Base-by-base conservation (phyloP, 2,888 invertebrate species). In the Phlogophora meticulosa region DNA sequence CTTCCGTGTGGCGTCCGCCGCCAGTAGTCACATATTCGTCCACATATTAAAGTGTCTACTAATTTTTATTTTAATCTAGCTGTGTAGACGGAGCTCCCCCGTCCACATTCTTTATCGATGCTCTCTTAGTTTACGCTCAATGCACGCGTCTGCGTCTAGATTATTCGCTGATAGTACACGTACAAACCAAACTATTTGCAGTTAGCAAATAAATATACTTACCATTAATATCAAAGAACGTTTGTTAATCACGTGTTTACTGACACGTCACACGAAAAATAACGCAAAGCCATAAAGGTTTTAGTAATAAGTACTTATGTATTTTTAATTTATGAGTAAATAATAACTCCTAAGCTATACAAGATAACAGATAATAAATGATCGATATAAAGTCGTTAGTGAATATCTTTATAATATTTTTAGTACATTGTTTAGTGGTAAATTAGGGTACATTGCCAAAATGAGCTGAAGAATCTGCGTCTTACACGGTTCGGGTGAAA, bases 371-470 rank as follows among this genome's bases (percentile, higher is more conserved):
- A 45, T 32, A 48, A 56, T 40, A 42, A 42, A 46, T 13, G 11
- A 57, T 56, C 43, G 52, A 52, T 51, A 53, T 65, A 55, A 68
- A 63, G 51, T 63, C 34, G 10, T 49, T 51, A 66, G 43, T 62
- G 36, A 53, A 71, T 72, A 69, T 63, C 17, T 65, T 45, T 63
- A 40, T 67, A 46, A 69, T 78, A 74, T 72, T 80, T 69, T 61
- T 72, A 70, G 62, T 64, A 65, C 55, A 65, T 72, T 65, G 67
- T 75, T 71, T 61, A 59, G 67, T 51, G 17, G 70, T 74, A 76
- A 68, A 72, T 78, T 78, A 78, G 76, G 70, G 75, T 76, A 80
- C 85, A 86, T 86, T 93, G 94, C 94, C 94, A 94, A 95, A 94
- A 90, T 79, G 81, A 92, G 90, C 88, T 85, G 81, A 88, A 87